Conservation (phyloP, 2,888 invertebrate genomes). For the Melitaea athalia region DNA sequence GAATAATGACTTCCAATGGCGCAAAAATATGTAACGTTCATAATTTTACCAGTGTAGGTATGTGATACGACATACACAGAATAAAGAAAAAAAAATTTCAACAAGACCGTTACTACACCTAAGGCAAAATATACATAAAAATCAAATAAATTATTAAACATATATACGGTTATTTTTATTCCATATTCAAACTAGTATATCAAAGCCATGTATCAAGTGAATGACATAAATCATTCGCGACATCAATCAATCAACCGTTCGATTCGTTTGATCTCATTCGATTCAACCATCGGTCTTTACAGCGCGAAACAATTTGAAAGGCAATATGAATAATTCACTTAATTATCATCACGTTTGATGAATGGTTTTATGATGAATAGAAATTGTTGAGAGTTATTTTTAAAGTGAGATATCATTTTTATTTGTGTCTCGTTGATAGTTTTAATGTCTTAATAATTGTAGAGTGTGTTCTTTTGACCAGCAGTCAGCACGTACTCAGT, state of each 20-base stretch:
- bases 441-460: neutral
- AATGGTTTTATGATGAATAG: slow-evolving; percentile 30
- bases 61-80: too few relatives aligned
- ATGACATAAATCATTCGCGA: slow-evolving; percentile 70
- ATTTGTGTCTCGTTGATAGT: neutral
- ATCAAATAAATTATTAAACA: neutral
- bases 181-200: slow-evolving; percentile 26
- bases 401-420: slow-evolving; percentile 3
- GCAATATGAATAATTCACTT: slow-evolving; percentile 33
- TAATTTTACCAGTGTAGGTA: too few relatives aligned
- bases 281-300: slow-evolving; percentile 65
- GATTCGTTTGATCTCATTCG: slow-evolving; percentile 67
- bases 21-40: too few relatives aligned
- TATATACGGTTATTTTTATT: slow-evolving; percentile 5
- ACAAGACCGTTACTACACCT: neutral
- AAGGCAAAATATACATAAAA: neutral
- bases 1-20: too few relatives aligned
- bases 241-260: slow-evolving; percentile 70
- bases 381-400: neutral
- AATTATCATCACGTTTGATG: slow-evolving; percentile 27
- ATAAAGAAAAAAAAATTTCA: too few relatives aligned
- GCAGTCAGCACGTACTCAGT: too few relatives aligned
- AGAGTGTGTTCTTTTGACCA: neutral
- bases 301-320: slow-evolving; percentile 63
- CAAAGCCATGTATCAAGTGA: slow-evolving; percentile 54